Conservation (phyloP, 2,113 vertebrate species). For the Bucco capensis region DNA sequence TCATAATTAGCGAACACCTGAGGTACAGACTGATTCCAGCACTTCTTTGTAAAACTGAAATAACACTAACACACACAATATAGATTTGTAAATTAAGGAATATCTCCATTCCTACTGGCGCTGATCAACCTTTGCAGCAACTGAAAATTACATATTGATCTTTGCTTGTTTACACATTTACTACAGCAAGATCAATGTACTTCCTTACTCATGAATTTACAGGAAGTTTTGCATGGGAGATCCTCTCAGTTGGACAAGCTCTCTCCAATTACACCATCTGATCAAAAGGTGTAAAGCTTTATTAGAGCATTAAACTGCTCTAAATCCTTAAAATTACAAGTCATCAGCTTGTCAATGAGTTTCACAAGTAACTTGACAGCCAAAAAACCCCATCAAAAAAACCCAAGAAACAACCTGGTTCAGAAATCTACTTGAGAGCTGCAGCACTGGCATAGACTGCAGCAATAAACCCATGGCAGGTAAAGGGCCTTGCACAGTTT, state of each 20-base stretch:
- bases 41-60: neutral
- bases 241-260: no score
- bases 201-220: neutral
- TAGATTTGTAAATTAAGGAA: neutral
- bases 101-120: neutral
- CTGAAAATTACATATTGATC: neutral
- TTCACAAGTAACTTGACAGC: neutral
- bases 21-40: neutral
- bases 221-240: neutral
- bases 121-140: neutral
- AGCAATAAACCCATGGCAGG: neutral
- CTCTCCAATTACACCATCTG: neutral
- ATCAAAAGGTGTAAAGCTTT: neutral
- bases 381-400: neutral
- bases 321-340: neutral
- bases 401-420: neutral
- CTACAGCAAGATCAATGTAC: neutral
- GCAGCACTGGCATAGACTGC: accelerated
- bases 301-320: neutral
- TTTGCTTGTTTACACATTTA: neutral
- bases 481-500: no score
- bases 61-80: neutral
- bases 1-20: neutral
- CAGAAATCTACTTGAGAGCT: neutral
- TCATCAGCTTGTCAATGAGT: neutral